Evolutionary conservation across 2,113 vertebrate species (phyloP).

Genomic region (Alouatta palliata): DNA sequence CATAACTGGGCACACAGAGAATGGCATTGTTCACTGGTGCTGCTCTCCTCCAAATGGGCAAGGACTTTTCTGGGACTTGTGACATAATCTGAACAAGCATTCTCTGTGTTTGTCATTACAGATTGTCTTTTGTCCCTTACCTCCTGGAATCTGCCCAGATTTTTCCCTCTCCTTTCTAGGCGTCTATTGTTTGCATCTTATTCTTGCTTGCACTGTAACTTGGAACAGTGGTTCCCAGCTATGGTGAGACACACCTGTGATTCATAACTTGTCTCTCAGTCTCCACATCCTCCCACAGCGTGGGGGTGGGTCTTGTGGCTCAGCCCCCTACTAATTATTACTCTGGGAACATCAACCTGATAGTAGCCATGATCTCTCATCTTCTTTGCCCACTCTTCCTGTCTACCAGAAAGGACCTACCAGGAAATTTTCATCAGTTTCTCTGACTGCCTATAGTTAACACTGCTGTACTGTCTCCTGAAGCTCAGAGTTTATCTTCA

Average conservation of each 20-base stretch:
- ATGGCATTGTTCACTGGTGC: not conserved
- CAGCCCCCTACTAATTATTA: not conserved
- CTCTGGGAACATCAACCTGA: not conserved
- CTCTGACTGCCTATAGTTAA: not conserved
- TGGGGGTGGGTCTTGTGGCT: not conserved
- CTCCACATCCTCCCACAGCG: not conserved
- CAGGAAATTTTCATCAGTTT: not conserved
- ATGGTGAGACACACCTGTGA: not conserved
- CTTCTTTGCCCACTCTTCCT: not conserved
- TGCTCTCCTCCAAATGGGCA: not conserved
- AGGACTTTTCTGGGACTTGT: not conserved
- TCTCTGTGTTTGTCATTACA: slow-evolving; percentile 3
- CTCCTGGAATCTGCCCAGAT: not conserved
- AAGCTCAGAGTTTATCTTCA: not conserved
- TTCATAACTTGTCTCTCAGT: not conserved
- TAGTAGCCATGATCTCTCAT: not conserved
- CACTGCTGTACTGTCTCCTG: not conserved
- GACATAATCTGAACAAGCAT: slow-evolving; percentile 13
- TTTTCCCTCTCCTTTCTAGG: not conserved
- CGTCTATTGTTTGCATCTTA: not conserved
- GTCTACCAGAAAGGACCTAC: not conserved
- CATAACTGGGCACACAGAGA: not conserved
- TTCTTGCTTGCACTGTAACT: not conserved
- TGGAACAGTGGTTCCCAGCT: not conserved
- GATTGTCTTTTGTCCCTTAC: not conserved